A percentile compares a stretch with the other conserved stretches of the same genome.
phyloP scores from a whole-genome alignment of 2,113 vertebrate genomes.

The Siniperca chuatsi region DNA sequence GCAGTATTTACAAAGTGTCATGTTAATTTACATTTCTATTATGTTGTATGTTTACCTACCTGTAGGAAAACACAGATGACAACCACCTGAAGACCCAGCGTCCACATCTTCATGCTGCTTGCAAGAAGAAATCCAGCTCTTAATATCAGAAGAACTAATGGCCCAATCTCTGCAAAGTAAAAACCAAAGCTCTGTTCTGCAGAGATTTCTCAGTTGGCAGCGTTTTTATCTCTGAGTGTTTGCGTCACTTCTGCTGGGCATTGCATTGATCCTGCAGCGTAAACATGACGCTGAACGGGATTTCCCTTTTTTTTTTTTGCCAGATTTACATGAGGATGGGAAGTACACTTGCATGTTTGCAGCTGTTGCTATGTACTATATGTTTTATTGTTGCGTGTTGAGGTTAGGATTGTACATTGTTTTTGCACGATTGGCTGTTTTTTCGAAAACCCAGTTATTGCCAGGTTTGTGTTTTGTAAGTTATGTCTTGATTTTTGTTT shows the following conservation, averaged over 20 bases:
- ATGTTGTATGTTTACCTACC: slow-evolving; percentile 27
- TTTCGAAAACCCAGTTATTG: slow-evolving; percentile 8
- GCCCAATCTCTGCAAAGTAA: neutral
- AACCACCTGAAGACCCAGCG: slow-evolving; percentile 23
- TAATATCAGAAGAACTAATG: neutral
- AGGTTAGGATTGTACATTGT: neutral
- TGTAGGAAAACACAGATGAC: slow-evolving; percentile 58
- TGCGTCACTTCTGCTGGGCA: slow-evolving; percentile 12
- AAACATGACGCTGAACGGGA: slow-evolving; percentile 33
- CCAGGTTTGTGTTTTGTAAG: neutral
- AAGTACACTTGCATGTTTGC: slow-evolving; percentile 24
- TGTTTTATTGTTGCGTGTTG: neutral
- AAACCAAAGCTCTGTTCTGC: neutral
- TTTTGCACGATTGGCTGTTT: slow-evolving; percentile 7
- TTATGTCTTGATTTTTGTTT: neutral
- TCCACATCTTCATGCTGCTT: slow-evolving; percentile 48
- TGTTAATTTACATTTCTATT: neutral
- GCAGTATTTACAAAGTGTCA: neutral
- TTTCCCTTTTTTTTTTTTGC: slow-evolving; percentile 38
- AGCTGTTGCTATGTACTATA: neutral
- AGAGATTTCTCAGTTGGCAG: neutral
- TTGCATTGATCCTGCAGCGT: slow-evolving; percentile 3
- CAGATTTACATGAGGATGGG: slow-evolving; percentile 53
- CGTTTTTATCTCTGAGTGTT: slow-evolving; percentile 53
- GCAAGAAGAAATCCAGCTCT: neutral